Percentiles rank a stretch among this genome's conserved stretches.
phyloP scores from a whole-genome alignment of 2,113 vertebrate genomes.

The Corydoras sp. region DNA sequence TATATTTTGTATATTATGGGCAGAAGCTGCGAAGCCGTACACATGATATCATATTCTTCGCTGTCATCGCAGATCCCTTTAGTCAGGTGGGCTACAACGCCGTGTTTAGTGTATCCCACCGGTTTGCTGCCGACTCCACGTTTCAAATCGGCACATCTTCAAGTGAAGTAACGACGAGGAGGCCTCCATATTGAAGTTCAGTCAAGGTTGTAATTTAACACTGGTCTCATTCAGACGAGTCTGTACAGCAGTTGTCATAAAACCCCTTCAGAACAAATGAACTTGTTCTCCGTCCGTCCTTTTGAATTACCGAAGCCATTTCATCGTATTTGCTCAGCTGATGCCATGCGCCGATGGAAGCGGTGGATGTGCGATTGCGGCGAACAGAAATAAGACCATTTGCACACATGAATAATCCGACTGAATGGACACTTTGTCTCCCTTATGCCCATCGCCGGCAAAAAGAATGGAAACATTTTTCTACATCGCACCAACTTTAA shows the following conservation, averaged over 20 bases:
- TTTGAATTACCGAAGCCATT: slow-evolving; percentile 31
- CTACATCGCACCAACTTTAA: neutral
- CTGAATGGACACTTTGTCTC: slow-evolving; percentile 31
- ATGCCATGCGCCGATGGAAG: slow-evolving; percentile 29
- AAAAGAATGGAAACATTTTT: slow-evolving; percentile 33
- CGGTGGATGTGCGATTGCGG: slow-evolving; percentile 35
- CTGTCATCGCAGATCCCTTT: too few species aligned
- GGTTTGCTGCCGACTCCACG: too few species aligned
- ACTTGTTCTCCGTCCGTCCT: slow-evolving; percentile 32
- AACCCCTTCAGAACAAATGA: slow-evolving; percentile 30
- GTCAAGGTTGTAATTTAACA: slow-evolving; percentile 1
- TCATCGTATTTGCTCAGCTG: slow-evolving; percentile 27
- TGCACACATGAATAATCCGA: slow-evolving; percentile 44
- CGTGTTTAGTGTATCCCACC: too few species aligned
- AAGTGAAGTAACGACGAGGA: too few species aligned
- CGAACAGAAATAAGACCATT: slow-evolving; percentile 41
- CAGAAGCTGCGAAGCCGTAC: too few species aligned
- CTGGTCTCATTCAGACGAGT: neutral
- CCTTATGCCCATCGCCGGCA: slow-evolving; percentile 11
- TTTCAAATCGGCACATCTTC: too few species aligned
- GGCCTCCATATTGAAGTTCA: neutral
- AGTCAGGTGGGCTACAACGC: too few species aligned
- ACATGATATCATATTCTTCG: too few species aligned
- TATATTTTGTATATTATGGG: too few species aligned
- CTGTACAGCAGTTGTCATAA: slow-evolving; percentile 12